Percentiles rank a stretch among this genome's conserved stretches.
Evolutionary conservation across 2,113 vertebrate species (phyloP).

Genomic region (Talpa occidentalis): DNA sequence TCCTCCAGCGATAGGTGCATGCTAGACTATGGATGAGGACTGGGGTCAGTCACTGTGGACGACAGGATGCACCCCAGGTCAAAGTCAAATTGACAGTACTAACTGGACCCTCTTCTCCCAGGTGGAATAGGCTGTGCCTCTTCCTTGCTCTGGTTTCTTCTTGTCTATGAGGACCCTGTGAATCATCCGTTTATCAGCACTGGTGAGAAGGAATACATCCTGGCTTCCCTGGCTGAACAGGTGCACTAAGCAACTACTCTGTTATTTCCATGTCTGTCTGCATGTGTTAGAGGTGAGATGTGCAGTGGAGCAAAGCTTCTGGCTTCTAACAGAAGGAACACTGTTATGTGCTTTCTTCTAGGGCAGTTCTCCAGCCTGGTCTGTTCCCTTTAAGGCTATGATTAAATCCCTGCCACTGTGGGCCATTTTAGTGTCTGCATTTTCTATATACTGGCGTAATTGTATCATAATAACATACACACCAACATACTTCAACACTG

Average conservation of each 20-base stretch:
- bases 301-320: not conserved
- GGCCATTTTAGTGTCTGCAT: slow-evolving; percentile 88
- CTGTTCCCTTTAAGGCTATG: slow-evolving; percentile 88
- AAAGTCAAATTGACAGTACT: not conserved
- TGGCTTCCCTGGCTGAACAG: slow-evolving; percentile 59
- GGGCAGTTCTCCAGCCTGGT: slow-evolving; percentile 86
- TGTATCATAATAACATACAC: slow-evolving; percentile 87
- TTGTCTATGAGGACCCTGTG: slow-evolving; percentile 49
- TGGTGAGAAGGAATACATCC: slow-evolving; percentile 63
- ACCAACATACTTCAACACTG: slow-evolving; percentile 88
- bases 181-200: slow-evolving; percentile 65
- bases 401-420: slow-evolving; percentile 88
- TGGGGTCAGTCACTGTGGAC: not conserved
- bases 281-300: not conserved
- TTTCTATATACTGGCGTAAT: slow-evolving; percentile 89
- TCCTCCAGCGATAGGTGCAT: no score
- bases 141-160: slow-evolving; percentile 68
- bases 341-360: slow-evolving; percentile 65
- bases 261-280: not conserved
- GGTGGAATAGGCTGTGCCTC: slow-evolving; percentile 66
- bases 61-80: not conserved
- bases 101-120: not conserved
- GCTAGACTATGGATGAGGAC: not conserved
- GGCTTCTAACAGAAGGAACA: not conserved
- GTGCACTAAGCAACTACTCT: not conserved